Evolutionary conservation across 35 echinoderm and acorn worm genomes (phyloP).

Genomic region (Stichopus chloronotus): DNA sequence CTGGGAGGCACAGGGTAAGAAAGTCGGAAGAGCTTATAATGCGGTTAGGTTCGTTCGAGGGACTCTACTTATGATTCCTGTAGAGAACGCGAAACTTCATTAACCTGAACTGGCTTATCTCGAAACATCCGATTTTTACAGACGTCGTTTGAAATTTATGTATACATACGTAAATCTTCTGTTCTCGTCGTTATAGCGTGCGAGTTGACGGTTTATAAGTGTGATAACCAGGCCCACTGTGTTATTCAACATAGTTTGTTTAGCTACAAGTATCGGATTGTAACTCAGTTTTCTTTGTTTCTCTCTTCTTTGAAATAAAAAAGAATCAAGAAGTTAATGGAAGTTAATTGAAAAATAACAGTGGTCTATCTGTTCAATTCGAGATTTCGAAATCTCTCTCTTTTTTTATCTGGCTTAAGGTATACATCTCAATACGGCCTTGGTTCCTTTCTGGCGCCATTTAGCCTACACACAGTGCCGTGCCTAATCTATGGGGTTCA

Average conservation of each 20-base stretch:
- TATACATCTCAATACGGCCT: not conserved
- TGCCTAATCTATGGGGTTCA: constrained; percentile 36
- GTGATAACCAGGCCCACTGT: not conserved
- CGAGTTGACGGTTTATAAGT: not conserved
- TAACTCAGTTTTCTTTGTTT: not conserved
- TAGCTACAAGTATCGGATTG: not conserved
- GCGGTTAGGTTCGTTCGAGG: no score
- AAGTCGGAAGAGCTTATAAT: no score
- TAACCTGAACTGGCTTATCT: no score
- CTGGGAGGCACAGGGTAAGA: no score
- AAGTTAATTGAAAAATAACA: constrained; percentile 16
- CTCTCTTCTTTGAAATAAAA: not conserved
- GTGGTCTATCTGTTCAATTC: not conserved
- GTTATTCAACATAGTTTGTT: not conserved
- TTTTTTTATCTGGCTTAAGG: not conserved
- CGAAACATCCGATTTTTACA: no score
- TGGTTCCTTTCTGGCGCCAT: constrained; percentile 35
- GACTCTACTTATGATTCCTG: no score
- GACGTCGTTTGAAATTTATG: no score
- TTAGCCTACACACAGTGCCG: constrained; percentile 49
- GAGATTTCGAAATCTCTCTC: not conserved
- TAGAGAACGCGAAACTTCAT: no score
- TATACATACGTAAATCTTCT: no score
- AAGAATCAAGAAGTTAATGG: not conserved
- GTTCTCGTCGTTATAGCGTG: no score